phyloP scores from a whole-genome alignment of 2,113 vertebrate genomes.

The Melanerpes formicivorus region DNA sequence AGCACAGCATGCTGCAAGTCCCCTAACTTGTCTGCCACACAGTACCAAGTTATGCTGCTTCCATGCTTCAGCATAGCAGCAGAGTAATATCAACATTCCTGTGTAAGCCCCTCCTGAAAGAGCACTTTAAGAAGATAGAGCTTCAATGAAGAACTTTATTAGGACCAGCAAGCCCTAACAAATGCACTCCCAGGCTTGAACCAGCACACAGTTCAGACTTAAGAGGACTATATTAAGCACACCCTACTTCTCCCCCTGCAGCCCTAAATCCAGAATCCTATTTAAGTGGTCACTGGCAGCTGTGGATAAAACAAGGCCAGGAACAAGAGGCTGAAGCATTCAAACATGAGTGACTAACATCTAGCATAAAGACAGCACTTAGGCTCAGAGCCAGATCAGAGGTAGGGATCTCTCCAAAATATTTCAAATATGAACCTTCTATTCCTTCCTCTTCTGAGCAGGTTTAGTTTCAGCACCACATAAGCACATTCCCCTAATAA shows the following conservation, averaged over 20 bases:
- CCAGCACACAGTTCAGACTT: not conserved
- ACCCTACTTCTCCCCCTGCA: not conserved
- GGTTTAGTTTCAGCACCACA: not conserved
- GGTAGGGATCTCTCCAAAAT: not conserved
- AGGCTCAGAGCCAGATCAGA: not conserved
- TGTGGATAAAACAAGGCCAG: not conserved
- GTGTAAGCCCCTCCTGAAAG: not conserved
- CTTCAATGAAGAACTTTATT: not conserved
- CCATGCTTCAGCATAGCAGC: not conserved
- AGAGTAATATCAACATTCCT: not conserved
- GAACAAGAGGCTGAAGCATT: not conserved
- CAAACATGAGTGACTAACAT: not conserved
- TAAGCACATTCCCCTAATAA: not conserved
- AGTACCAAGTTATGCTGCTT: not conserved
- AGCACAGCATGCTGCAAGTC: not conserved
- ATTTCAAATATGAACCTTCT: not conserved
- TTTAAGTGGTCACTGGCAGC: constrained; percentile 18
- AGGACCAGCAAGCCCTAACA: not conserved
- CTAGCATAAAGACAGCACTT: not conserved
- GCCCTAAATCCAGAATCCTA: constrained; percentile 42
- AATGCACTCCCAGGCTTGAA: not conserved
- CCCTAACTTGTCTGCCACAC: too few species aligned
- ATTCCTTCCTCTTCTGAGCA: not conserved
- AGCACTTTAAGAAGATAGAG: not conserved
- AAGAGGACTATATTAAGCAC: constrained; percentile 35